Percentiles rank a stretch among this genome's conserved stretches.
Evolutionary conservation across 2,888 invertebrate species (phyloP).

Genomic region (Ryuthela nishihirai): DNA sequence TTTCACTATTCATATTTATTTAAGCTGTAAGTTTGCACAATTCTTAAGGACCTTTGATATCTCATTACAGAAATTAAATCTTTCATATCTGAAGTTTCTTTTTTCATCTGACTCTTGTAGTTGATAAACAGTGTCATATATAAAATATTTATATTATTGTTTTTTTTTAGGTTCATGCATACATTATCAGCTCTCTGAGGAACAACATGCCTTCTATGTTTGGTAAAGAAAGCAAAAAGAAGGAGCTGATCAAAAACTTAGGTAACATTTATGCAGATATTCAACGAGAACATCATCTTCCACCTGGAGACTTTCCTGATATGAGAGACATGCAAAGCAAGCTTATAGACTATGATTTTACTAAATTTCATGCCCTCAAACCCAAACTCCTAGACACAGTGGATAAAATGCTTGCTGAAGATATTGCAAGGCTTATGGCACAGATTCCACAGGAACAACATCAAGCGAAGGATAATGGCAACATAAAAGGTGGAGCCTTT

Average conservation of each 20-base stretch:
- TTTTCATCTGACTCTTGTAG: neutral
- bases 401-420: conserved; percentile 92
- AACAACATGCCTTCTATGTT: conserved; percentile 97
- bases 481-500: conserved; percentile 81
- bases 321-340: conserved; percentile 88
- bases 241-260: conserved; percentile 90
- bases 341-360: conserved; percentile 83
- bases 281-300: conserved; percentile 90
- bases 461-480: conserved; percentile 6
- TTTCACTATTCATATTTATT: no score
- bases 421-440: conserved; percentile 93
- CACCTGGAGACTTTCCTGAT: conserved; percentile 97
- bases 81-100: no score
- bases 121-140: conserved; percentile 14
- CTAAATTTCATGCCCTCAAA: conserved; percentile 86
- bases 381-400: conserved; percentile 87
- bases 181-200: conserved; percentile 87
- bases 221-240: conserved; percentile 95
- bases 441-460: conserved; percentile 73
- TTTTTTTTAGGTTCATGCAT: conserved; percentile 77
- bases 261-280: conserved; percentile 83
- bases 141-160: conserved; percentile 43
- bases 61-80: no score
- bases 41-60: no score
- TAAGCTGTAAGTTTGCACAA: no score